Evolutionary conservation across 2,113 vertebrate species (phyloP), one percentile per base, ranked within the genome.

Genomic region (Malurus cyaneus): DNA sequence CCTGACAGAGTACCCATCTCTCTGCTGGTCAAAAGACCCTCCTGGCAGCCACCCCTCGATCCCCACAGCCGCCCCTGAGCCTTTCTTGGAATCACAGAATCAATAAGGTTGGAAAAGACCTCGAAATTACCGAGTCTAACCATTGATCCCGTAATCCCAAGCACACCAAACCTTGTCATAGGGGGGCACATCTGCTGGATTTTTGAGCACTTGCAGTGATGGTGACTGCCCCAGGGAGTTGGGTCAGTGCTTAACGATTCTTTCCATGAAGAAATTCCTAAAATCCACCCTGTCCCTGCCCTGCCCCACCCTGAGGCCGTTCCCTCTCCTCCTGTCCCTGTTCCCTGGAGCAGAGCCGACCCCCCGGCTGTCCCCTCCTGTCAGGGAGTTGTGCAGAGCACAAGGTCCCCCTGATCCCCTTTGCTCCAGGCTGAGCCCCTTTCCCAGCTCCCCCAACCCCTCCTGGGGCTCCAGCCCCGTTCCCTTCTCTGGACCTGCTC

Each of bases 41-140:
- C 31, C 8, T 12, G 42, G 14, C 14, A 42, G 24, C 14, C 36
- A 5, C 50, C 4, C 14, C n/a, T 20, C 18, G 21, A 0, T 4
- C 2, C 3, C 34, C 10, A 0, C 2, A 1, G 2, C 23, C 32
- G 65, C 34, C 50, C 19, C 14, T 17, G 31, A 1, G 26, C 76
- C 73, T 39, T 32, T 12, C 36, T 23, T 31, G 47, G 26, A 23
- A 23, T 23, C 62, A 60, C 26, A 23, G 25, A 26, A 60, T 26
- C 39, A 4, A 2, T 5, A 9, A 32, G 1, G 1, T 2, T 23
- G 21, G 53, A 8, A 44, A 86, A 46, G 14, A 23, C 6, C 32
- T 52, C 32, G 9, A 2, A 25, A 39, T 32, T 32, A 18, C 7
- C 1, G 2, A 36, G 36, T 28, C 54, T 36, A 52, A 2, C 26